These are phyloP conservation scores for Bombus sibiricus DNA, from an alignment of 1,140 invertebrate genomes.

Conservation along the genomic window DNA sequence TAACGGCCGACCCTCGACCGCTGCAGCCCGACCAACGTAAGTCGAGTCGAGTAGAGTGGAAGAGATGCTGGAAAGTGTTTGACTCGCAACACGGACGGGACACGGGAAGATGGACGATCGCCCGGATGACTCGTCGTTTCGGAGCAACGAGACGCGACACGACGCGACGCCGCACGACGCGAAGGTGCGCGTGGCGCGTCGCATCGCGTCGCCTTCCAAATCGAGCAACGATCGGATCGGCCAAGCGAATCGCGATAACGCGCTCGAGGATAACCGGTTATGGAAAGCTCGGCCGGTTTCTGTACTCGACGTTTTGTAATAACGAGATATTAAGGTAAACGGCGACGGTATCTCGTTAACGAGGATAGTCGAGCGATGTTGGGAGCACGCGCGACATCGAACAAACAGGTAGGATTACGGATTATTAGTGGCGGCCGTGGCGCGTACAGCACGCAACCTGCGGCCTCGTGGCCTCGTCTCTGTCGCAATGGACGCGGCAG, in stretches of 20 bases:
- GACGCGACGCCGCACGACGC: too few relatives aligned
- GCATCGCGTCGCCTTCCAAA: too few relatives aligned
- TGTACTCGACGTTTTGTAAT: slow-evolving; percentile 21
- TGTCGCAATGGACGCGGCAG: not conserved
- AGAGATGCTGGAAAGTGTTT: slow-evolving; percentile 24
- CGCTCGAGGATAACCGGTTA: slow-evolving; percentile 41
- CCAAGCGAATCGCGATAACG: slow-evolving; percentile 6
- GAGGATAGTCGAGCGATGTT: slow-evolving; percentile 27
- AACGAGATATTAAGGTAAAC: slow-evolving; percentile 41
- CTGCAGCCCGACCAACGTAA: slow-evolving; percentile 20
- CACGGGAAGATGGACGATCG: slow-evolving; percentile 16
- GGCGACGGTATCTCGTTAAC: slow-evolving; percentile 17
- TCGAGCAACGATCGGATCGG: too few relatives aligned
- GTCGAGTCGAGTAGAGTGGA: slow-evolving; percentile 14
- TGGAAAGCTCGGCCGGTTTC: slow-evolving; percentile 10
- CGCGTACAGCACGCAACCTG: not conserved
- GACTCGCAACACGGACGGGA: not conserved
- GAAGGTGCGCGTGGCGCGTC: too few relatives aligned
- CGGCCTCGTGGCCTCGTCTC: not conserved
- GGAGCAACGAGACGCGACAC: too few relatives aligned
- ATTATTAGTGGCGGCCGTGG: slow-evolving; percentile 34
- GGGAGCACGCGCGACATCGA: slow-evolving; percentile 36
- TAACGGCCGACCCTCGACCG: slow-evolving; percentile 61
- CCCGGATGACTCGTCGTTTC: not conserved
- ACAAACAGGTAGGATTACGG: slow-evolving; percentile 53